A percentile compares a stretch with the other conserved stretches of the same genome.
Conservation (phyloP, 1,140 invertebrate species). For the Antheraea pernyi region DNA sequence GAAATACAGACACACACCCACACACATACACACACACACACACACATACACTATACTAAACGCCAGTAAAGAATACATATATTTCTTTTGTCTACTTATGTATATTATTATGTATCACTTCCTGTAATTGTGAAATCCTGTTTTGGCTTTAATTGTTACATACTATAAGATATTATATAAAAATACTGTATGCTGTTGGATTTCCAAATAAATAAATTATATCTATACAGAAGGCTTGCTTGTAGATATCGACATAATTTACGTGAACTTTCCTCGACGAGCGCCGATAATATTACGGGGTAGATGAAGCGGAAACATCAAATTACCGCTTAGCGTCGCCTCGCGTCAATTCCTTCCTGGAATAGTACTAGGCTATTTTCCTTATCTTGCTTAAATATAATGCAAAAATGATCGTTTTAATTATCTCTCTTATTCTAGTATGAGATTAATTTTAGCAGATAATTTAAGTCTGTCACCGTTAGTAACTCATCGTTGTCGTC, state of each 20-base stretch:
- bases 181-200: too few relatives aligned
- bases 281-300: constrained; percentile 14
- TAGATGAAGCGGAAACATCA: constrained; percentile 18
- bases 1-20: too few relatives aligned
- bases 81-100: too few relatives aligned
- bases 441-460: not conserved
- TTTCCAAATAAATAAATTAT: too few relatives aligned
- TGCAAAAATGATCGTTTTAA: not conserved
- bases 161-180: too few relatives aligned
- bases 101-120: too few relatives aligned
- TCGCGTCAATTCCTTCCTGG: constrained; percentile 13
- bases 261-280: constrained; percentile 14
- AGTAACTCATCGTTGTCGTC: too few relatives aligned
- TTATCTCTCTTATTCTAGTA: not conserved
- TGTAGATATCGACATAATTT: constrained; percentile 14
- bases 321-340: constrained; percentile 17
- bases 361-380: constrained; percentile 7
- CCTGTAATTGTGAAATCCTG: too few relatives aligned
- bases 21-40: too few relatives aligned
- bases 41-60: too few relatives aligned
- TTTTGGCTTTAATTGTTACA: too few relatives aligned
- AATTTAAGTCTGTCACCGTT: not conserved
- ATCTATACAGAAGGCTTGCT: not conserved
- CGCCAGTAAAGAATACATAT: too few relatives aligned
- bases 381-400: constrained; percentile 10